Base-by-base conservation (phyloP, 2,888 invertebrate species). In the Hyposoter dolosus region DNA sequence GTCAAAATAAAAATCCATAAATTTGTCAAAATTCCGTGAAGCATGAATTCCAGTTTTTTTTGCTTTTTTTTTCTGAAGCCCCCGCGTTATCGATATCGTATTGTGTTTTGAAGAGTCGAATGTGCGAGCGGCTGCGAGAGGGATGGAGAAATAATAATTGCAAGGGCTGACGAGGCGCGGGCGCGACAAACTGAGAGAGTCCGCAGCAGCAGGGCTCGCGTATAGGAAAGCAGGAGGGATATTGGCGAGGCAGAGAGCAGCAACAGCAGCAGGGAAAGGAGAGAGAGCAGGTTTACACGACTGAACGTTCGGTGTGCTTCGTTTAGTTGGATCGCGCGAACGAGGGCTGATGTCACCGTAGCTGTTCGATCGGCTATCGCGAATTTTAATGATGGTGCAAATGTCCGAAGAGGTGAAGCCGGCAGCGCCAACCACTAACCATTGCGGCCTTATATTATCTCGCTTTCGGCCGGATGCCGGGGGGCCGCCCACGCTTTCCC, bases 361-460 rank as follows among this genome's bases (percentile, higher is more conserved):
- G 92, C 92, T 93, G 93, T 93, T 93, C 93, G 94, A 94, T 94
- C 92, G 91, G 92, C 93, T 94, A 94, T 94, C 94, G 94, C 94
- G 94, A 94, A 94, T 94, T 94, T 94, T 94, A 94, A 94, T 94
- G 94, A 94, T 92, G 94, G 92, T 94, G 94, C 94, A 94, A 94
- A 94, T 94, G 94, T 93, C 86, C 75, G 84, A 79, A 82, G 86
- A 86, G 91, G 91, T 90, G 90, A 91, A 92, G 83, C 63, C 84
- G 81, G 81, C 86, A 79, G 81, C 82, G 76, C 53, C 74, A 72
- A 76, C 40, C 65, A 12, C 76, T 56, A 56, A 45, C 53, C 82
- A 68, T 50, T 28, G 69, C 87, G 60, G 92, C 93, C 92, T 92
- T 93, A 92, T 94, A 94, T 93, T 93, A 94, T 93, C 93, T 93